These are phyloP conservation scores for Coleophora deauratella DNA, from an alignment of 2,888 invertebrate species.

Conservation along the genomic window DNA sequence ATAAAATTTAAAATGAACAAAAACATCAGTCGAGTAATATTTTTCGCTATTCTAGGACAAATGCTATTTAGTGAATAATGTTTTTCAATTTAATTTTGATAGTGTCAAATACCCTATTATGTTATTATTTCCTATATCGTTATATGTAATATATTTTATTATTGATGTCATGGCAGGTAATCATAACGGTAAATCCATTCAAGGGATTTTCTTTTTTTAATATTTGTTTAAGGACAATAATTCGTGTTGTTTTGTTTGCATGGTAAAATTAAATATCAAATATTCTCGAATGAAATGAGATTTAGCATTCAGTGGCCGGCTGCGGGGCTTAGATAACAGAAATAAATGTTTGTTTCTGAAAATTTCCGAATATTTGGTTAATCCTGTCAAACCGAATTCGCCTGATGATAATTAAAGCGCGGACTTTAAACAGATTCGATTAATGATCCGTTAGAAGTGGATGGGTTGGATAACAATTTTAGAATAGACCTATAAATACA, in stretches of 20 bases:
- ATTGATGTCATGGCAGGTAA: no score
- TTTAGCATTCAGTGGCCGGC: slow-evolving; percentile 32
- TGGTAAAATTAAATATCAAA: slow-evolving; percentile 21
- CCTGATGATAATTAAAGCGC: background rate
- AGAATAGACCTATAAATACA: no score
- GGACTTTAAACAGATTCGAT: background rate
- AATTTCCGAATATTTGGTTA: slow-evolving; percentile 30
- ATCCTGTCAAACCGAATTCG: slow-evolving; percentile 26
- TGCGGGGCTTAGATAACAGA: slow-evolving; percentile 44
- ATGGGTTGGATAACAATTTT: no score
- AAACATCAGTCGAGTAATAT: no score
- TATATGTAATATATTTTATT: no score
- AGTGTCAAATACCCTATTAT: no score
- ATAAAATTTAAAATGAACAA: no score
- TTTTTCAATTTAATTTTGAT: no score
- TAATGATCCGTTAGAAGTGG: background rate
- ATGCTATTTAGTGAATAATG: no score
- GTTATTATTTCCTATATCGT: no score
- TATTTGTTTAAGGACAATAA: slow-evolving; percentile 1
- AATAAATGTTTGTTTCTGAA: slow-evolving; percentile 32
- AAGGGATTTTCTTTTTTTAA: background rate
- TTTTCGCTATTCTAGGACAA: no score
- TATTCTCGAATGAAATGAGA: slow-evolving; percentile 20
- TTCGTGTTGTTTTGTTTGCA: slow-evolving; percentile 20
- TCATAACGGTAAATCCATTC: no score